Evolutionary conservation across 2,113 vertebrate genomes (phyloP).

Genomic region (mouse (Mus musculus)): DNA sequence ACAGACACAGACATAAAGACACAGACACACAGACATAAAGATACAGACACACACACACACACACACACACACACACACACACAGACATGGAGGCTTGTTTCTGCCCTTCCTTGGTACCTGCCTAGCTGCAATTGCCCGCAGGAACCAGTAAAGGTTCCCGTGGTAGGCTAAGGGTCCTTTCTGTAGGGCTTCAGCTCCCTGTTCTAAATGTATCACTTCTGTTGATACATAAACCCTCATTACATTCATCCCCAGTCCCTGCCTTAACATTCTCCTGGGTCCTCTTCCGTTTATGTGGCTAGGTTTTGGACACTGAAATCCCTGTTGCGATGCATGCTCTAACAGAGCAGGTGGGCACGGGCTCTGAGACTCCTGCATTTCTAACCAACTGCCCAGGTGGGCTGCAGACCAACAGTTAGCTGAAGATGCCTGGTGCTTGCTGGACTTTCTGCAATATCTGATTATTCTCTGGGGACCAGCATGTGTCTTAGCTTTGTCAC

Average conservation of each 20-base stretch:
- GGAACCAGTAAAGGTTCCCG: not conserved
- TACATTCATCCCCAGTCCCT: fast-evolving
- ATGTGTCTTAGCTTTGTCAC: not conserved
- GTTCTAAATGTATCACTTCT: not conserved
- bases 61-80: not conserved
- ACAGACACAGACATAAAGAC: no score
- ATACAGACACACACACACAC: not conserved
- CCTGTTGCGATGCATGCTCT: not conserved
- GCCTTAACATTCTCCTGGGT: fast-evolving
- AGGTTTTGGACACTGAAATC: not conserved
- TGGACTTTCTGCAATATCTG: not conserved
- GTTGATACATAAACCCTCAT: not conserved
- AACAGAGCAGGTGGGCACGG: fast-evolving
- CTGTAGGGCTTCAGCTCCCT: not conserved
- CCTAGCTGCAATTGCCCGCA: not conserved
- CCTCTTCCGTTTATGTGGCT: not conserved
- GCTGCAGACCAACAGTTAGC: not conserved
- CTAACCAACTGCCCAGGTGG: not conserved
- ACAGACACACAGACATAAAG: not conserved
- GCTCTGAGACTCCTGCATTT: not conserved
- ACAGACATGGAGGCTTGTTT: not conserved
- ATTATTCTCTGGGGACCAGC: not conserved
- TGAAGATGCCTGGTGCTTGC: fast-evolving
- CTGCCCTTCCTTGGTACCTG: fast-evolving
- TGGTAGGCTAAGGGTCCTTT: no score